Evolutionary conservation across 2,888 invertebrate genomes (phyloP).

Genomic region (Linnaemya vulpina): DNA sequence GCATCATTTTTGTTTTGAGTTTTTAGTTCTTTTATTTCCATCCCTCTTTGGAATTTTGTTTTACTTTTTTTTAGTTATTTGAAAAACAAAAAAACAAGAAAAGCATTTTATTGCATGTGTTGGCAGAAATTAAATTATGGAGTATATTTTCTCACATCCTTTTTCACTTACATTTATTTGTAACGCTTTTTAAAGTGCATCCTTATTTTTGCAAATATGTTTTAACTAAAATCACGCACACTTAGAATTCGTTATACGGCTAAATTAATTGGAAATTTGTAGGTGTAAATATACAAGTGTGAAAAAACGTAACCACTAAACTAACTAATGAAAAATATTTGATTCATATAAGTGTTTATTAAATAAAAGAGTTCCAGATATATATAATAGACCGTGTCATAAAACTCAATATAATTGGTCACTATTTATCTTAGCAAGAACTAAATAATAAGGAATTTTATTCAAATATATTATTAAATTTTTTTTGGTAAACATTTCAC

Average conservation of each 20-base stretch:
- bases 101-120: conserved; percentile 37
- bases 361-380: no score
- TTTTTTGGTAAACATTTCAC: no score
- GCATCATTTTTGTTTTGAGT: conserved; percentile 18
- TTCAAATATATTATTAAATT: no score
- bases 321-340: no score
- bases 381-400: no score
- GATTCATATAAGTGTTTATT: no score
- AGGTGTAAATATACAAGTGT: no score
- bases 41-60: neutral
- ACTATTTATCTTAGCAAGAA: no score
- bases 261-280: neutral
- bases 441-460: no score
- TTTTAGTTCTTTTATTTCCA: neutral
- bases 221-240: neutral
- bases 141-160: conserved; percentile 28
- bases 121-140: conserved; percentile 53
- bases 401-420: no score
- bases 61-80: neutral
- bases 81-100: conserved; percentile 18
- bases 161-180: neutral
- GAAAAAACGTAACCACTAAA: no score
- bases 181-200: neutral
- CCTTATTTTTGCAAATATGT: neutral
- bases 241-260: neutral